These are phyloP conservation scores for Stylophora pistillata DNA, from an alignment of 64 coral and sea anemone genomes.

Conservation along the genomic window DNA sequence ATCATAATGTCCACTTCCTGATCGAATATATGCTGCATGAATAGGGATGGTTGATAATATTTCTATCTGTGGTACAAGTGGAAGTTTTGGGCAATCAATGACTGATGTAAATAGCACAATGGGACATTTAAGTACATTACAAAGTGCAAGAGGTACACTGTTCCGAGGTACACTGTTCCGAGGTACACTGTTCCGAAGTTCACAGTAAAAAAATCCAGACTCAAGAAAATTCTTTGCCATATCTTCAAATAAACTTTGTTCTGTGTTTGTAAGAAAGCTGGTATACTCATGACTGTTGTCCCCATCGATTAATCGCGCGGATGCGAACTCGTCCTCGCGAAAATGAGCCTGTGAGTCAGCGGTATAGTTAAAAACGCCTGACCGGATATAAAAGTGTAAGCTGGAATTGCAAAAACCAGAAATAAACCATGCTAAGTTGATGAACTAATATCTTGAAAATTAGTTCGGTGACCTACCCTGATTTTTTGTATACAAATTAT, in stretches of 20 bases:
- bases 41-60: conserved; percentile 8
- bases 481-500: too few relatives aligned
- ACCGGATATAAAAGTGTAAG: background rate
- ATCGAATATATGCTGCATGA: background rate
- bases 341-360: too few relatives aligned
- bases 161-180: too few relatives aligned
- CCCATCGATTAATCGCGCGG: conserved; percentile 40
- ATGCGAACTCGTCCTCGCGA: too few relatives aligned
- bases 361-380: too few relatives aligned
- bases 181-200: background rate
- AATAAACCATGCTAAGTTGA: too few relatives aligned
- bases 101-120: conserved; percentile 27
- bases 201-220: conserved; percentile 5
- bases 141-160: background rate
- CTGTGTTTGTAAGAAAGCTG: conserved; percentile 19
- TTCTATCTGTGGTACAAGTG: conserved; percentile 5
- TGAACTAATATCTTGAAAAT: too few relatives aligned
- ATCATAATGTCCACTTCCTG: background rate
- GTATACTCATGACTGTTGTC: conserved; percentile 30
- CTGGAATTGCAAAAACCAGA: too few relatives aligned
- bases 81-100: conserved; percentile 18
- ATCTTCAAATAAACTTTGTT: conserved; percentile 19
- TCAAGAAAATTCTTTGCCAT: conserved; percentile 33
- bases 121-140: conserved; percentile 19
- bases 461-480: too few relatives aligned